Base-by-base conservation (phyloP, 2,113 vertebrate genomes). In the Bombycilla garrulus region DNA sequence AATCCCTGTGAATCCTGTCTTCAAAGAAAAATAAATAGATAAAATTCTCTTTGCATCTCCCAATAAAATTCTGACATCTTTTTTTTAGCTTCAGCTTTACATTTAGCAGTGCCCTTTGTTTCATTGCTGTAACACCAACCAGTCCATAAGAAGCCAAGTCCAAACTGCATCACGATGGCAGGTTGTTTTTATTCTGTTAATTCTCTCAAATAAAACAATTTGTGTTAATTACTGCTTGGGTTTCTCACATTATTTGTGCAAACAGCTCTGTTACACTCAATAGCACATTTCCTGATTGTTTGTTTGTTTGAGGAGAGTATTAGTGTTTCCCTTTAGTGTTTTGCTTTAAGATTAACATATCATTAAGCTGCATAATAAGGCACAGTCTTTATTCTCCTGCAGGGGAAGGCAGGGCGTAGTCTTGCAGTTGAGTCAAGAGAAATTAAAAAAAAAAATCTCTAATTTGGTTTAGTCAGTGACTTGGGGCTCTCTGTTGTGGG, bases 271-370 rank as follows among this genome's bases (percentile, higher is more conserved):
- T 80, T 65, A 36, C 47, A 50, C 50, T 89, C 89, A 29, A 1
- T 18, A 57, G 33, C 78, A 82, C 29, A 8, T 94, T 87, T 91
- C 76, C 47, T 73, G 66, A 33, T 84, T 84, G 56, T 77, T 88
- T 81, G 42, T 79, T 92, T 90, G 89, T 92, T 91, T 89, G 77
- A 33, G 73, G 81, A 58, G 71, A 70, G 38, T 71, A 53, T 84
- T 87, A 65, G 50, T 50, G 81, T 61, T 95, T 79, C 53, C 42
- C 53, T 84, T 66, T 53, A 82, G 26, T 86, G 83, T 48, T 91
- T 71, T 71, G 61, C 77, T 87, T 93, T 91, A 70, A 95, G 71
- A 91, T 95, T 81, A 95, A 72, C 88, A 53, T 93, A 65, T 62
- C 50, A 42, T 93, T 87, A 95, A 85, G 81, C 81, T 38, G 62